phyloP scores from a whole-genome alignment of 1,140 invertebrate genomes.

The Lepidotrigona ventralis region DNA sequence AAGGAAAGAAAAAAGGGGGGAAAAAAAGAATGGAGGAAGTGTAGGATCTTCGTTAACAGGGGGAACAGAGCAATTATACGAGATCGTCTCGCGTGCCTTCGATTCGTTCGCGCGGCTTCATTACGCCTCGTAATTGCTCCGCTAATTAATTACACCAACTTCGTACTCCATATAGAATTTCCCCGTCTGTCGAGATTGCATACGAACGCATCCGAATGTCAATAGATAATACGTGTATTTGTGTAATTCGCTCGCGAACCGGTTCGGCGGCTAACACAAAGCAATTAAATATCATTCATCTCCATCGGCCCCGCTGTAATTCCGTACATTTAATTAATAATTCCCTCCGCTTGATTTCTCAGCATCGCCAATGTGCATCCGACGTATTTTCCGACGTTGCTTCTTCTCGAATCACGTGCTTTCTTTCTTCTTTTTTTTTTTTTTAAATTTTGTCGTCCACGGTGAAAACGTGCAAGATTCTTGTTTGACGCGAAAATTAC shows the following conservation, averaged over 20 bases:
- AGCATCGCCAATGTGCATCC: not conserved
- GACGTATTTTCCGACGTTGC: not conserved
- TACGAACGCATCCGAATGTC: not conserved
- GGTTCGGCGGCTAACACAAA: not conserved
- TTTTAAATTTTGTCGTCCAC: too few relatives aligned
- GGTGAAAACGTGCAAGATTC: too few relatives aligned
- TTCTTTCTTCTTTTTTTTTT: not conserved
- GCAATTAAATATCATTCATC: conserved; percentile 23
- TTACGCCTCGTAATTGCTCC: conserved; percentile 42
- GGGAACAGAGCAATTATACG: not conserved
- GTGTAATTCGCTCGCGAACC: not conserved
- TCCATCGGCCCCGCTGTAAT: not conserved
- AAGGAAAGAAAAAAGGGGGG: too few relatives aligned
- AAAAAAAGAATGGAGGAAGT: too few relatives aligned
- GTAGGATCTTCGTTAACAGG: not conserved
- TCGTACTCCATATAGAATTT: not conserved
- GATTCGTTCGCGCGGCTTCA: conserved; percentile 41
- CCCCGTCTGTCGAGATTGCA: not conserved
- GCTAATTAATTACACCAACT: conserved; percentile 50
- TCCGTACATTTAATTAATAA: conserved; percentile 9
- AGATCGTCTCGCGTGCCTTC: not conserved
- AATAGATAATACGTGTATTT: conserved; percentile 20
- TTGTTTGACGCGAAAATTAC: too few relatives aligned
- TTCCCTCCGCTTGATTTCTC: not conserved
- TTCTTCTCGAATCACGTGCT: not conserved